A percentile compares a stretch with the other conserved stretches of the same genome.
Conservation (phyloP, 2,888 invertebrate genomes). For the Serrognathus titanus region DNA sequence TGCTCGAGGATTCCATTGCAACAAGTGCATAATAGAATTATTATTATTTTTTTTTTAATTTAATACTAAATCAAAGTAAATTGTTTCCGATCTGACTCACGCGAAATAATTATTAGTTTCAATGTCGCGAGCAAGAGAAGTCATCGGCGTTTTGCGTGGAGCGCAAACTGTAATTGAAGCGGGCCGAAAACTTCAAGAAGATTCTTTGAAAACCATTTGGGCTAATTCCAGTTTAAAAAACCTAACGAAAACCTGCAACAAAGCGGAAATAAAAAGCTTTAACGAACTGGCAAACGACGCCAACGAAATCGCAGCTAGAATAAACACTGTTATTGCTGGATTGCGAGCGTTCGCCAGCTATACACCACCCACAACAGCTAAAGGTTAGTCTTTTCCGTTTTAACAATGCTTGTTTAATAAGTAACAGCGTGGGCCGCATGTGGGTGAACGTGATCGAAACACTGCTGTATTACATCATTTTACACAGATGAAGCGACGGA, state of each 20-base stretch:
- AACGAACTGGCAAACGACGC: slow-evolving; percentile 13
- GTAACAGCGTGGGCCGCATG: not conserved
- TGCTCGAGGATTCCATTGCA: no score
- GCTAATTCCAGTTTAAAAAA: slow-evolving; percentile 67
- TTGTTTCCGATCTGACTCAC: no score
- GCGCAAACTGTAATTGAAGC: slow-evolving; percentile 66
- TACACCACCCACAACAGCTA: slow-evolving; percentile 19
- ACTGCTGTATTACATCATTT: no score
- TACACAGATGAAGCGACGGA: no score
- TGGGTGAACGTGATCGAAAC: no score
- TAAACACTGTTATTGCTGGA: slow-evolving; percentile 69
- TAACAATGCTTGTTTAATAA: slow-evolving; percentile 10
- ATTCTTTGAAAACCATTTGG: slow-evolving; percentile 59
- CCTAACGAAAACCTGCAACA: slow-evolving; percentile 24
- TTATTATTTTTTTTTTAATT: no score
- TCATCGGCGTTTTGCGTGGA: slow-evolving; percentile 66
- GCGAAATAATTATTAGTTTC: not conserved
- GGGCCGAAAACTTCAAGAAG: slow-evolving; percentile 62
- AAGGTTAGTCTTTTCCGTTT: slow-evolving; percentile 8
- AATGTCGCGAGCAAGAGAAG: slow-evolving; percentile 53
- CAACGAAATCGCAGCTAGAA: slow-evolving; percentile 42
- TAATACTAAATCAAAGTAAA: slow-evolving; percentile 12
- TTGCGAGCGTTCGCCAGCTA: slow-evolving; percentile 58
- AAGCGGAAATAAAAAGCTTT: slow-evolving; percentile 4
- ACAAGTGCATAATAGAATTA: no score